Evolutionary conservation across 2,113 vertebrate species (phyloP), one percentile per base, ranked within the genome.

Genomic region (Gallinago paraguaiae): DNA sequence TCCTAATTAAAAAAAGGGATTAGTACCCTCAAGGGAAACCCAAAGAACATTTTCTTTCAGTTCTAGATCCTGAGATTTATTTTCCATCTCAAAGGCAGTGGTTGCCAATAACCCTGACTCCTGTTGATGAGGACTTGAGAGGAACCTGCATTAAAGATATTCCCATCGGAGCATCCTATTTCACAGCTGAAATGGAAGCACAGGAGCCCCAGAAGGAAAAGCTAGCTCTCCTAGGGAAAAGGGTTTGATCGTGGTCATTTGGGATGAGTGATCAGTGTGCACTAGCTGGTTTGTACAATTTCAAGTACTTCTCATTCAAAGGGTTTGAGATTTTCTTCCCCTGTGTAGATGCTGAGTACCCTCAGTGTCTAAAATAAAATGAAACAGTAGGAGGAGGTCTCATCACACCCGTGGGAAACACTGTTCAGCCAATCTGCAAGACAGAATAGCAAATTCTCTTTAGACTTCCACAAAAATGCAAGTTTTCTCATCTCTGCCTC

Each of bases 1-100:
- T 94, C 43, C 28, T 64, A 90, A 81, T 93, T 82, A 75, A 90
- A 91, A 82, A 71, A 5, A 61, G 11, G 43, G 56, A 90, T 71
- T 87, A 87, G 28, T 39, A 39, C 27, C 82, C 86, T 48, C 24
- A 30, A 83, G 20, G 27, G 31, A 90, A 92, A 90, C 54, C 28
- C 45, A 76, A 72, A 33, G 37, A 92, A 79, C 7, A 14, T 74
- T 88, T 70, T 31, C 31, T 89, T 80, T 65, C 37, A 41, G 65
- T 94, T 95, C 78, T n/a, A 90, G 63, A 91, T 65, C 74, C 57
- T 11, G n/a, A 79, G 53, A 93, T 78, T 83, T 92, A 31, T 92
- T 91, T 86, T 82, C 74, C 53, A 13, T 75, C 69, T 94, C 80
- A 81, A 81, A 94, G 64, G 50, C 43, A 88, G 43, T 6, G 17